Percentiles rank a stretch among this genome's conserved stretches.
These are phyloP conservation scores for Graptemys geographica DNA, from an alignment of 2,797 vertebrate genomes.

Conservation along the genomic window DNA sequence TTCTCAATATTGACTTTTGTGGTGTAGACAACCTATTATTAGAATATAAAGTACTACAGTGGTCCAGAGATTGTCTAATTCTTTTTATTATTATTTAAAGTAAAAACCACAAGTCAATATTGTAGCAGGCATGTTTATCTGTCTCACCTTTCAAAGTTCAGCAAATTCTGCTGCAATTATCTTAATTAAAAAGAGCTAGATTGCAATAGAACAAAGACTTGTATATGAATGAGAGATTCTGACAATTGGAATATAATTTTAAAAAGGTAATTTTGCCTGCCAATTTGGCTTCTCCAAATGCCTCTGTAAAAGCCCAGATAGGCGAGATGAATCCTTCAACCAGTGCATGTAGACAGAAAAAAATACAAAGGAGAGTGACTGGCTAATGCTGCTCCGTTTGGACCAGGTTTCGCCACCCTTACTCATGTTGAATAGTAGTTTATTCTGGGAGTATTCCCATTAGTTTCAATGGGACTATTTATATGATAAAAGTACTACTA, in stretches of 20 bases:
- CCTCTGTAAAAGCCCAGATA: neutral
- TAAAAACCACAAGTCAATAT: neutral
- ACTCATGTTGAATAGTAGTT: neutral
- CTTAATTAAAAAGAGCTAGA: neutral
- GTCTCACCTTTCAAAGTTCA: neutral
- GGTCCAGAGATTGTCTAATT: neutral
- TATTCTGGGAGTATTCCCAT: neutral
- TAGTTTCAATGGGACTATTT: neutral
- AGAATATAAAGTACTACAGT: neutral
- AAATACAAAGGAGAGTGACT: neutral
- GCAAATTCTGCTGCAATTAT: neutral
- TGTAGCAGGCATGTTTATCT: neutral
- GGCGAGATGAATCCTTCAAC: neutral
- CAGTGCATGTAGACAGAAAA: neutral
- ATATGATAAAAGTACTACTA: neutral
- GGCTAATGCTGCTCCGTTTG: neutral
- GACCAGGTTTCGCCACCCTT: neutral
- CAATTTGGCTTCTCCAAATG: neutral
- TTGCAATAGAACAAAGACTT: neutral
- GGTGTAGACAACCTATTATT: neutral
- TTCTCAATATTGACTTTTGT: neutral
- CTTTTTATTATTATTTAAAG: neutral
- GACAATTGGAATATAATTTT: neutral
- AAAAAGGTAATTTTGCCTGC: neutral
- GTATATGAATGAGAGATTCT: neutral